Conservation (phyloP, 64 coral and sea anemone species). For the Dendrophyllia cribrosa region DNA sequence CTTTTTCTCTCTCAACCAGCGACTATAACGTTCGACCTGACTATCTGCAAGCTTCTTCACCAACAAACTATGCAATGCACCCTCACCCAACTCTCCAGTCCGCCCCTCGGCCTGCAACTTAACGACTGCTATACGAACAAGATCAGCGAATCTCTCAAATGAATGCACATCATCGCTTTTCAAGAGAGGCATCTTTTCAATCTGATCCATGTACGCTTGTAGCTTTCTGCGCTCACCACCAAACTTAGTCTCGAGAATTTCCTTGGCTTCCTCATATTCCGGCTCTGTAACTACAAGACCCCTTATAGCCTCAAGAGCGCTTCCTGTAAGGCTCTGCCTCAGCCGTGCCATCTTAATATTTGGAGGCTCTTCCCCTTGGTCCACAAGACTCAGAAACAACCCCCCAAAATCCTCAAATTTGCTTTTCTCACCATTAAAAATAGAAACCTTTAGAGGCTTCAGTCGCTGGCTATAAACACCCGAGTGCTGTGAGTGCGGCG, state of each 20-base stretch:
- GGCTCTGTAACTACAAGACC: constrained; percentile 14
- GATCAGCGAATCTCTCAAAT: no score
- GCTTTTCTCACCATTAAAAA: constrained; percentile 56
- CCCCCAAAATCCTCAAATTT: constrained; percentile 48
- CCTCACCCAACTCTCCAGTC: no score
- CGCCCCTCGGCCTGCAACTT: not conserved
- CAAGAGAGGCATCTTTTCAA: constrained; percentile 38
- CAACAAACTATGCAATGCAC: no score
- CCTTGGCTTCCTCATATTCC: constrained; percentile 35
- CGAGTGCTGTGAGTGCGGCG: not conserved
- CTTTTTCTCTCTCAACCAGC: constrained; percentile 54
- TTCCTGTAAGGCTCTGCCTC: constrained; percentile 15
- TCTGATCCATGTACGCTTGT: constrained; percentile 52
- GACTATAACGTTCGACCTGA: constrained; percentile 48
- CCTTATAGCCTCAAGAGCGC: constrained; percentile 10
- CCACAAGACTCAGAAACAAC: constrained; percentile 24
- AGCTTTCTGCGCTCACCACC: constrained; percentile 31
- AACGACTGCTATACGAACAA: not conserved
- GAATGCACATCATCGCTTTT: not conserved
- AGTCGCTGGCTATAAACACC: not conserved
- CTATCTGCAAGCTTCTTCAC: constrained; percentile 40
- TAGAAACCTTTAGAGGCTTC: constrained; percentile 28
- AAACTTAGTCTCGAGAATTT: constrained; percentile 43
- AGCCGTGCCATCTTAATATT: constrained; percentile 61
- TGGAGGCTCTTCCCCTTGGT: constrained; percentile 1